These are phyloP conservation scores for Enoplolaimus lenunculus DNA, from an alignment of 2,888 invertebrate species.

Conservation along the genomic window DNA sequence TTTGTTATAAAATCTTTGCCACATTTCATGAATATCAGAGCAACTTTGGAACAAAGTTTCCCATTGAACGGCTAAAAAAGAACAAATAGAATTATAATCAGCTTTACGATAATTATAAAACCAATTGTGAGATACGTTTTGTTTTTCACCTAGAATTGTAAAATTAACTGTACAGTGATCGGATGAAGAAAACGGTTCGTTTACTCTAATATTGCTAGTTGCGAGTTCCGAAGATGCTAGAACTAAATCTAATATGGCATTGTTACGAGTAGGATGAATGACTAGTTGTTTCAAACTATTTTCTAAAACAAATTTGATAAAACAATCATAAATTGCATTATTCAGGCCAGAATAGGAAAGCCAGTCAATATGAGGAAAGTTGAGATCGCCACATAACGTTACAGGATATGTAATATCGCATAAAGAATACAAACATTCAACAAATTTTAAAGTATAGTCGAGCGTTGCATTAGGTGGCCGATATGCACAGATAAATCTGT, in stretches of 20 bases:
- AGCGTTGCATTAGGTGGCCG: neutral
- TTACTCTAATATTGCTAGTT: neutral
- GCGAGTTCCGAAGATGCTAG: neutral
- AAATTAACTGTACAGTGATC: slow-evolving; percentile 6
- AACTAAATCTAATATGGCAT: neutral
- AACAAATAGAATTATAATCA: neutral
- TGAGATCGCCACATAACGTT: neutral
- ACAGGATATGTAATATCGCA: neutral
- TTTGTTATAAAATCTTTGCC: neutral
- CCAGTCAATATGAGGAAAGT: neutral
- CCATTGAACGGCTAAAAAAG: neutral
- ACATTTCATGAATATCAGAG: neutral
- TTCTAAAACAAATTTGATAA: neutral
- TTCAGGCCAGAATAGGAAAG: neutral
- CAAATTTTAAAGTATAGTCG: neutral
- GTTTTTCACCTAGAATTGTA: neutral
- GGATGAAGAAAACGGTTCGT: neutral
- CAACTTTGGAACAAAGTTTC: neutral
- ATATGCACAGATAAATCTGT: slow-evolving; percentile 4
- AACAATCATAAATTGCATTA: neutral
- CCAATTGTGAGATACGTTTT: neutral
- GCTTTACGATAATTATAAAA: neutral
- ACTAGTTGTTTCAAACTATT: neutral
- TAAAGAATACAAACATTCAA: neutral
- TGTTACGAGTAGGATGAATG: neutral